Conservation (phyloP, 2,888 invertebrate species). For the Drosophila prostipennis region DNA sequence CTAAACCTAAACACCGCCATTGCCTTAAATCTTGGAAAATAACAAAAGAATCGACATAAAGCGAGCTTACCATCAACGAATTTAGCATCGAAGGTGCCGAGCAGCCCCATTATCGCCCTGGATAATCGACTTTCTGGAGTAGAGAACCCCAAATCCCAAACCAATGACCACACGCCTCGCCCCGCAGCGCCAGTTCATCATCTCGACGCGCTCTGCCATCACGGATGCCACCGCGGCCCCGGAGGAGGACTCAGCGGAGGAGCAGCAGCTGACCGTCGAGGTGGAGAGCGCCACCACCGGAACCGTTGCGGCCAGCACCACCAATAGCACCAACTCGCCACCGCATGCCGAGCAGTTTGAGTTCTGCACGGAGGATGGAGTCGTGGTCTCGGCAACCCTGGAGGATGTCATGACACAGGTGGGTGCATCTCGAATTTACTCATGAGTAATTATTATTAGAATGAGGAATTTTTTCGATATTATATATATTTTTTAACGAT, state of each 20-base stretch:
- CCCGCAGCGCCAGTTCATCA: constrained; percentile 82
- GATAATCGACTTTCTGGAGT: constrained; percentile 8
- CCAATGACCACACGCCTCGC: constrained; percentile 83
- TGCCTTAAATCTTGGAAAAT: constrained; percentile 59
- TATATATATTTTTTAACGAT: too few relatives aligned
- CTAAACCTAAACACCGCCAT: constrained; percentile 61
- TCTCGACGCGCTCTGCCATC: constrained; percentile 70
- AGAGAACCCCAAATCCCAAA: constrained; percentile 31
- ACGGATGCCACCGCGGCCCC: constrained; percentile 51
- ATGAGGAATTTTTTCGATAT: not conserved
- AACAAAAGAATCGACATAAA: constrained; percentile 4
- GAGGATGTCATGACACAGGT: constrained; percentile 82
- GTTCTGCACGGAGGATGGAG: constrained; percentile 69
- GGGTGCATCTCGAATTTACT: not conserved
- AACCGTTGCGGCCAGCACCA: constrained; percentile 9
- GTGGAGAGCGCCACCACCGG: constrained; percentile 41
- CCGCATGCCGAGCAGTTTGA: constrained; percentile 64
- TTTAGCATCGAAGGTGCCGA: constrained; percentile 46
- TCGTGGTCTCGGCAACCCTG: constrained; percentile 75
- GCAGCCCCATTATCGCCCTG: constrained; percentile 1
- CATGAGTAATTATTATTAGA: too few relatives aligned
- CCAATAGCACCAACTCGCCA: constrained; percentile 35
- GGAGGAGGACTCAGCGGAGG: constrained; percentile 67
- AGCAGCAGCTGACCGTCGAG: constrained; percentile 66
- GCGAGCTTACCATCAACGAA: constrained; percentile 65